Percentiles rank a stretch among this genome's conserved stretches.
Evolutionary conservation across 2,888 invertebrate genomes (phyloP).

Genomic region (Aphrophora alni): DNA sequence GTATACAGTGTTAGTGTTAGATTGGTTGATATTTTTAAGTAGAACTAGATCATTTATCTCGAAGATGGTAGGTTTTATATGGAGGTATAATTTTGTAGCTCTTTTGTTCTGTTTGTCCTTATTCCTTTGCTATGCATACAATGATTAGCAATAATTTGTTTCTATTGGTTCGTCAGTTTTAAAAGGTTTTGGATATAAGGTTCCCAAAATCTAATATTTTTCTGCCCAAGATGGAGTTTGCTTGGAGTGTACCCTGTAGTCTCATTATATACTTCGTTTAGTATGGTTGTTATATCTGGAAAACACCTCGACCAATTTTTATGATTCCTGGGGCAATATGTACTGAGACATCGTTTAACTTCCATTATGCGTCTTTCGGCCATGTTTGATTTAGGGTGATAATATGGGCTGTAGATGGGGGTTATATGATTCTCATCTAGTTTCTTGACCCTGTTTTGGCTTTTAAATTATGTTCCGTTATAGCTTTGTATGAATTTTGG

Average conservation of each 20-base stretch:
- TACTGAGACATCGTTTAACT: not conserved
- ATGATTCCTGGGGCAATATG: not conserved
- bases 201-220: not conserved
- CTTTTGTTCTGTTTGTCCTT: not conserved
- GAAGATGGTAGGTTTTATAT: not conserved
- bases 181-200: not conserved
- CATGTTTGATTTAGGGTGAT: not conserved
- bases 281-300: not conserved
- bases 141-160: not conserved
- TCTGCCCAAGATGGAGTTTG: not conserved
- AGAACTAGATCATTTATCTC: not conserved
- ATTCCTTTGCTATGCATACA: not conserved
- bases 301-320: not conserved
- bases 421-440: not conserved
- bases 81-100: not conserved
- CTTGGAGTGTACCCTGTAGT: conserved; percentile 16
- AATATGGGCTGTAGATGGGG: not conserved
- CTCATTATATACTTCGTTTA: conserved; percentile 1
- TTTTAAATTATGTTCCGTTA: conserved; percentile 14
- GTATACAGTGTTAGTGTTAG: not conserved
- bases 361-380: not conserved
- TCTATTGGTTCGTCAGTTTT: not conserved
- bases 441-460: not conserved
- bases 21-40: not conserved
- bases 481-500: not conserved